Percentiles rank a stretch among this genome's conserved stretches.
Conservation (phyloP, 2,888 invertebrate genomes). For the Lymantria dispar region DNA sequence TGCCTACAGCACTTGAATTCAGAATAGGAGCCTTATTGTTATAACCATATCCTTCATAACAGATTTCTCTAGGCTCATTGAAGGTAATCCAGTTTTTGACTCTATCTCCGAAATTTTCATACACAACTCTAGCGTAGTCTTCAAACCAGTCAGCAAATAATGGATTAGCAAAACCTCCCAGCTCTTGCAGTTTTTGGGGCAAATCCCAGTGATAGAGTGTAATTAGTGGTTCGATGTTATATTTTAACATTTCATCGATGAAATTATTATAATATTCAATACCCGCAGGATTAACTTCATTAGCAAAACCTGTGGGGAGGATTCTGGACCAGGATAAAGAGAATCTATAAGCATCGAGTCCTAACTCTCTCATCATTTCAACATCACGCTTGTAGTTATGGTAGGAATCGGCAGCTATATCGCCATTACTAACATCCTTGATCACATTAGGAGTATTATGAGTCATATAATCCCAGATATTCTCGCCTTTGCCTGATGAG, state of each 20-base stretch:
- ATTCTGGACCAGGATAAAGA: constrained; percentile 84
- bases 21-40: constrained; percentile 45
- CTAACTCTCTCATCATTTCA: constrained; percentile 62
- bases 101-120: constrained; percentile 65
- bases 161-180: constrained; percentile 76
- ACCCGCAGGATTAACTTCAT: constrained; percentile 80
- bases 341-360: constrained; percentile 75
- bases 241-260: constrained; percentile 82
- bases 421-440: constrained; percentile 73
- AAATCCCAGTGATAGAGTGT: constrained; percentile 81
- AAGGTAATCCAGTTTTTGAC: constrained; percentile 81
- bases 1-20: constrained; percentile 61
- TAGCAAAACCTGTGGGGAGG: constrained; percentile 77
- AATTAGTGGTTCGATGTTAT: constrained; percentile 82
- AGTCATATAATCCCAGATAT: constrained; percentile 49
- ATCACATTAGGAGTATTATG: constrained; percentile 41
- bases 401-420: constrained; percentile 82
- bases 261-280: constrained; percentile 84
- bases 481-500: constrained; percentile 43
- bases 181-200: constrained; percentile 72
- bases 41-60: constrained; percentile 65
- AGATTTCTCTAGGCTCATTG: constrained; percentile 76
- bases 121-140: constrained; percentile 68
- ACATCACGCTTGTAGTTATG: constrained; percentile 81
- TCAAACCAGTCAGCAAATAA: constrained; percentile 65